Base-by-base conservation (phyloP, 2,888 invertebrate genomes). In the Teleiodes luculella region DNA sequence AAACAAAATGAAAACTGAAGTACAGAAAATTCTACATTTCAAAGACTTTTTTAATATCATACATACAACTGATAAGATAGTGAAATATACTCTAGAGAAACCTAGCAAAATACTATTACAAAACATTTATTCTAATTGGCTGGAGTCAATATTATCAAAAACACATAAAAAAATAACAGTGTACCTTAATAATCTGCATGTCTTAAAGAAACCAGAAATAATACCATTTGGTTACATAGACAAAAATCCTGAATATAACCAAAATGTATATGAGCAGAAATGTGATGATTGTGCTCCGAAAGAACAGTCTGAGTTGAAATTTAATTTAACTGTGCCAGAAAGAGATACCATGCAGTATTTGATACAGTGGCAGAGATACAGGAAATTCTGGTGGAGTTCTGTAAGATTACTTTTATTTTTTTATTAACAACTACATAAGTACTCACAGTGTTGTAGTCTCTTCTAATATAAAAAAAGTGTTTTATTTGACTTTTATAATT, bases 301-400 rank as follows among this genome's bases (percentile, higher is more conserved):
- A n/a, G 63, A 57, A 36, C 64, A 62, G n/a, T 67, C 71, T 11
- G 56, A 67, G 16, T 67, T 91, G 5, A 70, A 76, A 56, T 82
- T 91, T 52, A 80, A 78, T 57, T 65, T 91, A 53, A 76, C 86
- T 63, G 68, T 91, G 18, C 75, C 87, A n/a, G 78, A 86, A 43
- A 74, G 81, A 48, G 85, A 89, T 58, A 80, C 91, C 0, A 91
- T 91, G 67, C 93, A 93, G 62, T 91, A 92, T 70, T 95, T 95
- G 74, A 92, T 94, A 68, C 92, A 93, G 64, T 93, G 94, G 87
- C 95, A 95, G 71, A 91, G 94, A 58, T 93, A 95, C 67, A 91
- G 95, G 54, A 94, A 94, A 74, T 93, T 93, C 64, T 96, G 96
- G 96, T 96, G 96, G 96, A 93, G 95, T 81, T 95, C 94, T 76